These are phyloP conservation scores for Syngnathoides biaculeatus DNA, from an alignment of 2,113 vertebrate species.

Conservation along the genomic window DNA sequence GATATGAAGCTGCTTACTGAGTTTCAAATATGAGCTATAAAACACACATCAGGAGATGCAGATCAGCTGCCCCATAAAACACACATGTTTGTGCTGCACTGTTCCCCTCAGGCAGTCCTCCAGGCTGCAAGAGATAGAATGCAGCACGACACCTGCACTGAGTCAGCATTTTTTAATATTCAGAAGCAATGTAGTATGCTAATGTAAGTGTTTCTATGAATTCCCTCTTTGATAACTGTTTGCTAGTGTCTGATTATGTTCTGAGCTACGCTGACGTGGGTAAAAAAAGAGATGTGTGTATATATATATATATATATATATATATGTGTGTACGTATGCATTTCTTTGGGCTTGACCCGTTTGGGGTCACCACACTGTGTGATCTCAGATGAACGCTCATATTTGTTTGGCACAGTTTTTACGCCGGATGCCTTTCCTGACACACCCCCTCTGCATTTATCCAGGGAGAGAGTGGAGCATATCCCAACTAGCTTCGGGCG, in stretches of 20 bases:
- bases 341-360: no score
- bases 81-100: not conserved
- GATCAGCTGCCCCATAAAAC: slow-evolving; percentile 28
- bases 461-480: no score
- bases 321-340: no score
- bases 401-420: no score
- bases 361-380: no score
- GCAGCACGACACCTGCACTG: not conserved
- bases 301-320: no score
- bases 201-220: not conserved
- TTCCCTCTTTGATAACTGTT: not conserved
- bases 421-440: no score
- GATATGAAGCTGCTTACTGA: slow-evolving; percentile 16
- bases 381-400: no score
- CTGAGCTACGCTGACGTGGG: no score
- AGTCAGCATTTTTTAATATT: not conserved
- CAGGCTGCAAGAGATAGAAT: not conserved
- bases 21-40: slow-evolving; percentile 28
- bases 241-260: not conserved
- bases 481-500: no score
- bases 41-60: slow-evolving; percentile 24
- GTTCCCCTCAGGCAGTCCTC: slow-evolving; percentile 10
- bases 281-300: no score
- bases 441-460: no score
- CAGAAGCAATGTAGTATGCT: not conserved